These are phyloP conservation scores for Caenorhabditis sp. DNA, from an alignment of 2,888 invertebrate genomes.

Conservation along the genomic window DNA sequence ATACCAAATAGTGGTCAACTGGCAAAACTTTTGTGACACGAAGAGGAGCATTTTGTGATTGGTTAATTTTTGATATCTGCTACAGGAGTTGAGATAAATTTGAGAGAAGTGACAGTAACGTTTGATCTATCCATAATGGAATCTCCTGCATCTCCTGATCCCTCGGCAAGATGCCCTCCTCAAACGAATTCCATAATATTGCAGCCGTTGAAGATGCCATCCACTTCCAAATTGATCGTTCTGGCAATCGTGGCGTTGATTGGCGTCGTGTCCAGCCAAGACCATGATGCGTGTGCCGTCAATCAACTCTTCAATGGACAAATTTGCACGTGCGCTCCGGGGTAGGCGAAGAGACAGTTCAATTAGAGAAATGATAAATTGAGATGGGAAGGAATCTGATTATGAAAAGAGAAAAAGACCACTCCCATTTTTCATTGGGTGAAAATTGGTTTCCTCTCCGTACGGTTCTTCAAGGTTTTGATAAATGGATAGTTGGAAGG, in stretches of 20 bases:
- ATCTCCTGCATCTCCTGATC: not conserved
- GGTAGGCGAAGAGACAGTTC: constrained; percentile 68
- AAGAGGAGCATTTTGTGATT: too few species aligned
- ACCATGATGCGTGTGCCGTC: constrained; percentile 76
- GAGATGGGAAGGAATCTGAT: constrained; percentile 12
- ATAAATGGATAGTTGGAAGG: constrained; percentile 5
- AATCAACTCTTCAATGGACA: constrained; percentile 82
- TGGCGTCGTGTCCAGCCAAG: constrained; percentile 61
- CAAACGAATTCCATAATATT: not conserved
- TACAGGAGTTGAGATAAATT: too few species aligned
- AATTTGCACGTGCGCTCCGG: constrained; percentile 82
- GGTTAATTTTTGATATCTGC: too few species aligned
- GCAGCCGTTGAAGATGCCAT: constrained; percentile 30
- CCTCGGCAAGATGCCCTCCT: too few species aligned
- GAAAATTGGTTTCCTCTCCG: constrained; percentile 11
- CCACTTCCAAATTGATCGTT: constrained; percentile 25
- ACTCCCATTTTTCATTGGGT: constrained; percentile 38
- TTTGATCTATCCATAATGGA: too few species aligned
- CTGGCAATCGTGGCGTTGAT: constrained; percentile 37
- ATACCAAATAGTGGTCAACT: too few species aligned
- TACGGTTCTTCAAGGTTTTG: constrained; percentile 17
- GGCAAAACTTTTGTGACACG: too few species aligned
- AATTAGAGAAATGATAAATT: constrained; percentile 33
- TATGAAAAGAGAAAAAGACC: constrained; percentile 20
- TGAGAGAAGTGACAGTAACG: too few species aligned